phyloP scores from a whole-genome alignment of 37 sponge, comb jelly and placozoan genomes.

The Halichondria panicea region DNA sequence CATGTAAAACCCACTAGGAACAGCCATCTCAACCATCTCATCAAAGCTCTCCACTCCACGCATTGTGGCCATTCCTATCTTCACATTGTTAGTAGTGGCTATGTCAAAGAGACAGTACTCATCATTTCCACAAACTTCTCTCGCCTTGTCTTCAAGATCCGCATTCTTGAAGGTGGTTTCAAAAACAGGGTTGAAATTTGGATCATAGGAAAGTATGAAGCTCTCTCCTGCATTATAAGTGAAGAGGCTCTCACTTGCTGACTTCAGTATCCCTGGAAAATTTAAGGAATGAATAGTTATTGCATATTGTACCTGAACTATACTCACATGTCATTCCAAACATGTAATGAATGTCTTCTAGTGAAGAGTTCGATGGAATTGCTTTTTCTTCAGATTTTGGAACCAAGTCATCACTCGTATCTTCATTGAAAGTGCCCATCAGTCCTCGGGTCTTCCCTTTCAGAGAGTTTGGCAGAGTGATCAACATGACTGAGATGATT shows the following conservation, averaged over 20 bases:
- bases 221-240: constrained; percentile 30
- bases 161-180: constrained; percentile 43
- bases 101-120: constrained; percentile 61
- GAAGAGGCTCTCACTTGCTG: constrained; percentile 45
- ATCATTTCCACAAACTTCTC: constrained; percentile 34
- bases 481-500: constrained; percentile 26
- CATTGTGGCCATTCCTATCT: constrained; percentile 53
- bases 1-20: constrained; percentile 36
- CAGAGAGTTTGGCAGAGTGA: constrained; percentile 21
- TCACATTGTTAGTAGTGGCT: constrained; percentile 47
- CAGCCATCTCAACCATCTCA: constrained; percentile 33
- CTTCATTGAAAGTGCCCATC: constrained; percentile 73
- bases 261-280: constrained; percentile 49
- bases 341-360: constrained; percentile 29
- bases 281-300: neutral
- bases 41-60: constrained; percentile 16
- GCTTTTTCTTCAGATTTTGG: constrained; percentile 20
- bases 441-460: constrained; percentile 35
- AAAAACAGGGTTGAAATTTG: constrained; percentile 49
- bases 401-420: constrained; percentile 52
- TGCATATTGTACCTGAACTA: no score
- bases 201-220: constrained; percentile 47
- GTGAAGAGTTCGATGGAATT: constrained; percentile 22
- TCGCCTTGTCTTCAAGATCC: constrained; percentile 42
- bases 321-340: constrained; percentile 68